Conservation (phyloP, 92 coral and sea anemone genomes). For the Epizoanthus rinbou region DNA sequence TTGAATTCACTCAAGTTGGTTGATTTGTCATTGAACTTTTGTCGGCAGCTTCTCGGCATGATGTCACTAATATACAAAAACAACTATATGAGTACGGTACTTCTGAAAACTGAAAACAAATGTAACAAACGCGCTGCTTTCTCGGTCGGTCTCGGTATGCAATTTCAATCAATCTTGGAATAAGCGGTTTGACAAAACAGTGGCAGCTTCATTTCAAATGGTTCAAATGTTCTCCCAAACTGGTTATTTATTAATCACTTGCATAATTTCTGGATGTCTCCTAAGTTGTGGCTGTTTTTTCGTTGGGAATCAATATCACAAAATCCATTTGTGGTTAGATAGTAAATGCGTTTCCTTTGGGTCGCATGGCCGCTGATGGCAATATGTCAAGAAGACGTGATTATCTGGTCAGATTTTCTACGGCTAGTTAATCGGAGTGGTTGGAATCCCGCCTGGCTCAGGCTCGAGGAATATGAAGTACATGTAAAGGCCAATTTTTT, state of each 20-base stretch:
- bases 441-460: background rate
- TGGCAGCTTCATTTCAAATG: slow-evolving; percentile 29
- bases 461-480: background rate
- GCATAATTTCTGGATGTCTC: background rate
- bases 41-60: background rate
- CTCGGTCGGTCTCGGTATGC: background rate
- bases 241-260: slow-evolving; percentile 38
- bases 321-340: slow-evolving; percentile 21
- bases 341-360: background rate
- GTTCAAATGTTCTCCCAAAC: slow-evolving; percentile 2
- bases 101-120: background rate
- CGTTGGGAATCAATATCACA: slow-evolving; percentile 12
- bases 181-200: slow-evolving; percentile 36
- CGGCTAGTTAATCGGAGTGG: background rate
- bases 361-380: slow-evolving; percentile 10
- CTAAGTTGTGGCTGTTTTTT: slow-evolving; percentile 33
- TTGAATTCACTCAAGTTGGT: background rate
- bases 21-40: background rate
- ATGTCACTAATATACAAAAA: background rate
- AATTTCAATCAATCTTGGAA: background rate
- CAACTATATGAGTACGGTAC: background rate
- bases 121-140: background rate
- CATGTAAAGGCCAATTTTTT: too few relatives aligned
- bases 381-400: background rate
- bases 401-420: background rate